These are phyloP conservation scores for Thunnus thynnus DNA, from an alignment of 2,113 vertebrate genomes.

Conservation along the genomic window DNA sequence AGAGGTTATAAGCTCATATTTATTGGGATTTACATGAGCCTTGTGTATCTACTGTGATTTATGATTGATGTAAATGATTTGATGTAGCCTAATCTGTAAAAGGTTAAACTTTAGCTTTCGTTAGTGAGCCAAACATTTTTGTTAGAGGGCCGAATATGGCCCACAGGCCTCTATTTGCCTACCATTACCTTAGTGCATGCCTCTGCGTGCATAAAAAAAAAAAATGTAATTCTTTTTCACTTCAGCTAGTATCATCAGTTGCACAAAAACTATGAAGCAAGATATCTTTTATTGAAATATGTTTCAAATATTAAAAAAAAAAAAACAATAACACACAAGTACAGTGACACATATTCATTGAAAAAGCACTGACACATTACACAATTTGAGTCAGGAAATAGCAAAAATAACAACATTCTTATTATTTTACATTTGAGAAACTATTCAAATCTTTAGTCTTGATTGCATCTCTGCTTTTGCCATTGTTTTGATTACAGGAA, in stretches of 20 bases:
- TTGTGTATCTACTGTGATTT: too few relatives aligned
- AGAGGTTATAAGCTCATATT: too few relatives aligned
- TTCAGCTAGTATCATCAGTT: not conserved
- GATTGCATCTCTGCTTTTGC: not conserved
- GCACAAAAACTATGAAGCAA: conserved; percentile 18
- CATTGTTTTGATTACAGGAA: not conserved
- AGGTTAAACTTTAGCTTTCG: too few relatives aligned
- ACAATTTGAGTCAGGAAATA: not conserved
- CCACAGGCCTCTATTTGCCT: too few relatives aligned
- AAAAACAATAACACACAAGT: not conserved
- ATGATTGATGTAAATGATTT: too few relatives aligned
- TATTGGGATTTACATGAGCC: too few relatives aligned
- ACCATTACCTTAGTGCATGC: too few relatives aligned
- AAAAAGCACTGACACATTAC: conserved; percentile 7
- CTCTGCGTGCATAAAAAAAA: not conserved
- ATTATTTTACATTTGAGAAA: conserved; percentile 10
- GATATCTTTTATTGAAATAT: conserved; percentile 69
- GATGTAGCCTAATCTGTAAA: too few relatives aligned
- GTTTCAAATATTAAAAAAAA: conserved; percentile 6
- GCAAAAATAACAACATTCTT: not conserved
- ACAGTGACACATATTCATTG: not conserved
- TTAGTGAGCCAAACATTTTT: too few relatives aligned
- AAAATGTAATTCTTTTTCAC: not conserved
- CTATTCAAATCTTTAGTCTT: not conserved
- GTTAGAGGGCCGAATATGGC: too few relatives aligned